Evolutionary conservation across 2,797 vertebrate species (phyloP), one percentile per base, ranked within the genome.

Genomic region (Protosalanx chinensis): DNA sequence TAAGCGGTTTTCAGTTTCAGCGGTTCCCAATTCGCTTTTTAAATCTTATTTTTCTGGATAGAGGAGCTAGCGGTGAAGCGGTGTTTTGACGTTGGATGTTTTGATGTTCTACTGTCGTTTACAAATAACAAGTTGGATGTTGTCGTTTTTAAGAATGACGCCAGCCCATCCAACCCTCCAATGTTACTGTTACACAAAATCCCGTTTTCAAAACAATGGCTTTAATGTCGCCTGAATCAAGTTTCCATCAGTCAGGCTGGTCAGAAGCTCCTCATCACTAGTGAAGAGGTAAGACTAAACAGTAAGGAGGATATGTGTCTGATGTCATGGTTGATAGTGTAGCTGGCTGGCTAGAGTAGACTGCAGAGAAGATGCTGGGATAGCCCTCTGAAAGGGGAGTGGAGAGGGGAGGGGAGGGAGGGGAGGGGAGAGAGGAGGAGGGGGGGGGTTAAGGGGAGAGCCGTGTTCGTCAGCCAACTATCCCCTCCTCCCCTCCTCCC

Each of bases 321-420:
- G 72, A 46, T 83, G 78, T 82, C 75, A 76, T 2, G 72, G 77
- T 78, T 77, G 49, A 81, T 69, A 79, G 81, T 59, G 51, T 41
- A 29, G 37, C 67, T 69, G 46, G 63, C 81, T 74, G 79, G 81
- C 82, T 80, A 23, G 68, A 71, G 81, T 79, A 77, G 74, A 78
- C 88, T 87, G 88, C 87, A 87, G 90, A 88, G 84, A 72, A 84
- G 80, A 76, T 81, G 83, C 80, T 72, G 70, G 88, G 88, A 85
- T 85, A 87, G 81, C 88, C 89, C 86, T 84, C 51, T 1, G 15
- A 2, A 4, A 4, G 10, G 51, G 51, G 18, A n/a, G 51, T 16
- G 46, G 5, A 15, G 46, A 49, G 83, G 57, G 10, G 7, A n/a
- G 10, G 58, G 29, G 29, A 32, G 65, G 64, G 65, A 27, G 5